Evolutionary conservation across 2,888 invertebrate species (phyloP), one percentile per base, ranked within the genome.

Genomic region (Caenorhabditis panamensis): DNA sequence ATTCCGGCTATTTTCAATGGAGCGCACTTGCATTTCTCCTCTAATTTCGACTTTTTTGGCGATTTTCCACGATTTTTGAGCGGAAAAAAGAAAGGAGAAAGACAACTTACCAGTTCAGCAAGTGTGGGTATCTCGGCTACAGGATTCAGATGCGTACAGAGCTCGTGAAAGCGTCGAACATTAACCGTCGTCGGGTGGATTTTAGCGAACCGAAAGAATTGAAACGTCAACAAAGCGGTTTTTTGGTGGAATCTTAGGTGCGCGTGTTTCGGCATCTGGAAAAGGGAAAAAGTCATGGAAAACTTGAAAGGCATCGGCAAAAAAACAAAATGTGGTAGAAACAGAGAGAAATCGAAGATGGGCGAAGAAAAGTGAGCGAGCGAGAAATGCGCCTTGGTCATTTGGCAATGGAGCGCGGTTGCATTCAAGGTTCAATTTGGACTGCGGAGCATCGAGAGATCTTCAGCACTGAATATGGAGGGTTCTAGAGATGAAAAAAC

Each of bases 21-120:
- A 24, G 51, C 51, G 51, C 51, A 24, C 18, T 51, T 51, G 51
- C 51, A 49, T 49, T 49, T 8, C n/a, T n/a, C n/a, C n/a, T n/a
- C n/a, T 49, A 16, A 20, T 2, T 8, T 6, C 9, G 44, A 49
- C 20, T 49, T 49, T 49, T 8, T 4, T 20, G 49, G 49, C 11
- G 36, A 11, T n/a, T n/a, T 9, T 31, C 41, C 9, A 41, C 13
- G 13, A 41, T 22, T 24, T 22, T 51, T 51, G 24, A 11, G 22
- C 3, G 51, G 24, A 24, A 22, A 24, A 5, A 24, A 24, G 8
- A 22, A 22, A 51, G 16, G 9, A 13, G 18, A 20, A 58, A 54
- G n/a, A n/a, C n/a, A n/a, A 54, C 54, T 5, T 2, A 54, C 58
- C 28, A 58, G 16, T 58, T 58, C 58, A 6, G 31, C 26, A 13